phyloP scores from a whole-genome alignment of 2,888 invertebrate species.

The Desoria tigrina region DNA sequence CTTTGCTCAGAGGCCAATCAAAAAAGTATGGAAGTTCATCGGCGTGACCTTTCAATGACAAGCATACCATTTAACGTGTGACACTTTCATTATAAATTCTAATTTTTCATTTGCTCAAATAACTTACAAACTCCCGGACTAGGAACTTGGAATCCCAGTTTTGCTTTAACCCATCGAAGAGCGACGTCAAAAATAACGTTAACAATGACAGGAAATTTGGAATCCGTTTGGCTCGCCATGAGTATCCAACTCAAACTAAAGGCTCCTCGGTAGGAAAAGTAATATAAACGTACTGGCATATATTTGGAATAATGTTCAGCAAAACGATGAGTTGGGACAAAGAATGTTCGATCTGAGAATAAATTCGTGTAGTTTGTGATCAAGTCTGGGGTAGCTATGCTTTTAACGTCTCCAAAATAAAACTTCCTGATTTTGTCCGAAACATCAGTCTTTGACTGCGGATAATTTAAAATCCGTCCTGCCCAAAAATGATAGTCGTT shows the following conservation, averaged over 20 bases:
- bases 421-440: conserved; percentile 34
- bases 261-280: conserved; percentile 29
- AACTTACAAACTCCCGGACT: conserved; percentile 37
- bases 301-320: conserved; percentile 30
- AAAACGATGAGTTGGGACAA: conserved; percentile 29
- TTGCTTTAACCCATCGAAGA: conserved; percentile 25
- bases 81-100: not conserved
- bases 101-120: too few species aligned
- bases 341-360: conserved; percentile 42
- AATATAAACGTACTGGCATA: conserved; percentile 31
- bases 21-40: conserved; percentile 22
- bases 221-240: conserved; percentile 29
- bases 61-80: not conserved
- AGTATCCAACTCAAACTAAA: conserved; percentile 26
- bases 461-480: conserved; percentile 31
- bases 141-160: conserved; percentile 23
- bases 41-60: conserved; percentile 1
- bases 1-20: conserved; percentile 25
- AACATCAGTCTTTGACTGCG: conserved; percentile 20
- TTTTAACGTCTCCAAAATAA: conserved; percentile 38
- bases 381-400: conserved; percentile 25
- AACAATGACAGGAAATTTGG: conserved; percentile 25
- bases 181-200: conserved; percentile 28
- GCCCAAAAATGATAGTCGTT: conserved; percentile 36
- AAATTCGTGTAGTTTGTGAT: conserved; percentile 40